phyloP scores from a whole-genome alignment of 2,888 invertebrate genomes.

The Eilema griseolum region DNA sequence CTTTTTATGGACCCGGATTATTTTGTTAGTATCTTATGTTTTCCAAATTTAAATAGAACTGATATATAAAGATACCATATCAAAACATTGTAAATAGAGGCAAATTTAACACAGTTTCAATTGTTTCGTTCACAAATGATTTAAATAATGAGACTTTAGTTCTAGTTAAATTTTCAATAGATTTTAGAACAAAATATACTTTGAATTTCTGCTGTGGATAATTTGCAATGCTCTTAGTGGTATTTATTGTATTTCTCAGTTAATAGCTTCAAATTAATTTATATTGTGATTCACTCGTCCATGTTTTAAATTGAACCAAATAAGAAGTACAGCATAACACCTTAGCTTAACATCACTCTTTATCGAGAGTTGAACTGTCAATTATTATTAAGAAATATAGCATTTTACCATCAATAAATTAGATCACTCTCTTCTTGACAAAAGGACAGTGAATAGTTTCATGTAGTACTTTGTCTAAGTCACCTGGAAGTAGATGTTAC shows the following conservation, averaged over 20 bases:
- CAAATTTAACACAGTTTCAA: background rate
- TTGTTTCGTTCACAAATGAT: background rate
- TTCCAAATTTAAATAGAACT: slow-evolving; percentile 20
- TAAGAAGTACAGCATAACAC: background rate
- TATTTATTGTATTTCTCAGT: slow-evolving; percentile 3
- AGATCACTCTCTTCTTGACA: background rate
- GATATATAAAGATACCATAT: slow-evolving; percentile 6
- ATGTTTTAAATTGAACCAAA: background rate
- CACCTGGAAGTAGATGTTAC: background rate
- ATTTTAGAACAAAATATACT: background rate
- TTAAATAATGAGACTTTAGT: background rate
- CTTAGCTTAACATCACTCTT: background rate
- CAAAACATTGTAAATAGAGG: slow-evolving; percentile 18
- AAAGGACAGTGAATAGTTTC: background rate
- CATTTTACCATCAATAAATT: too few relatives aligned
- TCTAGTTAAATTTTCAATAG: background rate
- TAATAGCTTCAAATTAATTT: background rate
- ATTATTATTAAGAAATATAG: background rate
- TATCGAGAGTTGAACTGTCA: background rate
- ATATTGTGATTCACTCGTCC: slow-evolving; percentile 6
- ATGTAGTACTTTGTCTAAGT: background rate
- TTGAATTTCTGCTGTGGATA: background rate
- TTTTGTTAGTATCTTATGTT: slow-evolving; percentile 22
- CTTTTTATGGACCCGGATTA: slow-evolving; percentile 15
- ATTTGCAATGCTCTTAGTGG: slow-evolving; percentile 8